Conservation (phyloP, 2,888 invertebrate genomes). For the Watsonalla binaria region DNA sequence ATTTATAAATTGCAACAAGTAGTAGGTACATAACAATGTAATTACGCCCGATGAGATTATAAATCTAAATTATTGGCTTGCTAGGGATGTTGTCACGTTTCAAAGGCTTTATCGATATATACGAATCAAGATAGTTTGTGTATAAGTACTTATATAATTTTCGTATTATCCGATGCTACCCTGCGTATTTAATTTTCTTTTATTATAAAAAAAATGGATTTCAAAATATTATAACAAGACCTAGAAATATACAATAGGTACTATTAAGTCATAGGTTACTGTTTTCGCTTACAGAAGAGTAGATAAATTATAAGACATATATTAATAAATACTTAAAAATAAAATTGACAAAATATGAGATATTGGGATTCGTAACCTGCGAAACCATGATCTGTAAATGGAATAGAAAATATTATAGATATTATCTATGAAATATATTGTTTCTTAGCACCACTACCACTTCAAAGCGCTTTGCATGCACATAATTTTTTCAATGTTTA, state of each 20-base stretch:
- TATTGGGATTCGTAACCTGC: slow-evolving; percentile 51
- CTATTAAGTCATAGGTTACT: too few species aligned
- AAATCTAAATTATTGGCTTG: too few species aligned
- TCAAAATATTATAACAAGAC: slow-evolving; percentile 1
- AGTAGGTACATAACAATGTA: too few species aligned
- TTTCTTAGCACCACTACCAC: slow-evolving; percentile 66
- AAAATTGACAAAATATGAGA: slow-evolving; percentile 63
- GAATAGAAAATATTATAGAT: slow-evolving; percentile 55
- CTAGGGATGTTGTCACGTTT: too few species aligned
- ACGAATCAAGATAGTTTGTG: slow-evolving; percentile 1
- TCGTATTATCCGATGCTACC: slow-evolving; percentile 60
- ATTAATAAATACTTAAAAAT: slow-evolving; percentile 6
- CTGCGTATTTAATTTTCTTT: slow-evolving; percentile 56
- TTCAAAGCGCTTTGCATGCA: slow-evolving; percentile 7
- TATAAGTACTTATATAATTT: slow-evolving; percentile 17
- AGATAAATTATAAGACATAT: slow-evolving; percentile 11
- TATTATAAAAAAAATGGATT: slow-evolving; percentile 27
- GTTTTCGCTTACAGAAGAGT: not conserved
- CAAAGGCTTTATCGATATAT: too few species aligned
- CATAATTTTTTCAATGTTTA: not conserved
- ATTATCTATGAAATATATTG: slow-evolving; percentile 72
- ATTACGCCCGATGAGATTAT: too few species aligned
- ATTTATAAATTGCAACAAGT: too few species aligned
- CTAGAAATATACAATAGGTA: too few species aligned
- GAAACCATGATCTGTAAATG: slow-evolving; percentile 62